phyloP scores from a whole-genome alignment of 1,140 invertebrate species.

The Drosophila rufa region DNA sequence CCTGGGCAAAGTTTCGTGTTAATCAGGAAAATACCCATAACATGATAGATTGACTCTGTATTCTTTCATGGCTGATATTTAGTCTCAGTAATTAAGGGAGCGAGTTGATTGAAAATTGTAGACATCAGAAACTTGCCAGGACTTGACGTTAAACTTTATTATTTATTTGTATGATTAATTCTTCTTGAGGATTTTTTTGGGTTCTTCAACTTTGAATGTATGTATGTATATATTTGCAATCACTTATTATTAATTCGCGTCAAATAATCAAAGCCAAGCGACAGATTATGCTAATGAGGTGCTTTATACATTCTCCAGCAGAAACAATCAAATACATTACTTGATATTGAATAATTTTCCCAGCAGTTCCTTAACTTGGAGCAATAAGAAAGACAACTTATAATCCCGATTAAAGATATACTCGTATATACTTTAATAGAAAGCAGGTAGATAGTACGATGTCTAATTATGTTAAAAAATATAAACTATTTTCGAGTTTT shows the following conservation, averaged over 20 bases:
- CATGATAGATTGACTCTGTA: constrained; percentile 44
- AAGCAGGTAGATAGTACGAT: too few relatives aligned
- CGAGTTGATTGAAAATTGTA: constrained; percentile 12
- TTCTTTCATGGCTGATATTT: constrained; percentile 25
- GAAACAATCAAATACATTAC: too few relatives aligned
- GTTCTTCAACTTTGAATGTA: not conserved
- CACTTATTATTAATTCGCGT: too few relatives aligned
- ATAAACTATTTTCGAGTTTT: too few relatives aligned
- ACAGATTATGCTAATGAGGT: too few relatives aligned
- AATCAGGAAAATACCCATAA: constrained; percentile 42
- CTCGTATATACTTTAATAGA: too few relatives aligned
- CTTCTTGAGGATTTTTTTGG: not conserved
- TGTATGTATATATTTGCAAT: too few relatives aligned
- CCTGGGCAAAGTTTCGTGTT: constrained; percentile 36
- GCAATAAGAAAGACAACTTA: not conserved
- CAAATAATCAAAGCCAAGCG: too few relatives aligned
- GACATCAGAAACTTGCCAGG: constrained; percentile 5
- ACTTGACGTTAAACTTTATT: constrained; percentile 5
- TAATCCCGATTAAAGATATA: not conserved
- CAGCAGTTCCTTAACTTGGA: not conserved
- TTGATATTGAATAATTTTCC: not conserved
- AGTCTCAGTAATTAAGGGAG: constrained; percentile 35
- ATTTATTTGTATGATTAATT: not conserved
- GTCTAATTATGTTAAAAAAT: too few relatives aligned
- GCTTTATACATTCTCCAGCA: too few relatives aligned